A percentile compares a stretch with the other conserved stretches of the same genome.
Conservation (phyloP, 2,888 invertebrate species). For the Alloplasta piceator region DNA sequence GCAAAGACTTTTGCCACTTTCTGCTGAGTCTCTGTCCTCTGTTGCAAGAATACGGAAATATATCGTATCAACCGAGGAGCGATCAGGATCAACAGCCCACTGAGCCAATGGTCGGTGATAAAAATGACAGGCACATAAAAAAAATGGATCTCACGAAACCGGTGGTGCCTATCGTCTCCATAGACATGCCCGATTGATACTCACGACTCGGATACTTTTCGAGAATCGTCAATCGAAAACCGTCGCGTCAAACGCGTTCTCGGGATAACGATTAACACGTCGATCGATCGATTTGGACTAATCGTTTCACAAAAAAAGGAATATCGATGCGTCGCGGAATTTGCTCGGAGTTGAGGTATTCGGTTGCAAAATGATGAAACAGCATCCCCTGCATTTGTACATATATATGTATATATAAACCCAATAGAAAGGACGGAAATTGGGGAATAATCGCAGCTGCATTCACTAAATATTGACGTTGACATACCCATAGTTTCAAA, state of each 20-base stretch:
- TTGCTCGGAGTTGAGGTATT: slow-evolving; percentile 9
- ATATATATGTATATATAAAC: slow-evolving; percentile 7
- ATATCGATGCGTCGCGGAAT: slow-evolving; percentile 21
- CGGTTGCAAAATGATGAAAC: slow-evolving; percentile 2
- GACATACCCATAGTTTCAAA: slow-evolving; percentile 41
- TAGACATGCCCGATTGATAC: slow-evolving; percentile 95
- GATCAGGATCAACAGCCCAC: slow-evolving; percentile 83
- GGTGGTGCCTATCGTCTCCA: slow-evolving; percentile 94
- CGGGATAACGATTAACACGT: slow-evolving; percentile 15
- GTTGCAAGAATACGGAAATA: slow-evolving; percentile 99
- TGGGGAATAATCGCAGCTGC: slow-evolving; percentile 12
- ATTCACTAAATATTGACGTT: slow-evolving; percentile 29
- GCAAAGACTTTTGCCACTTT: slow-evolving; percentile 98
- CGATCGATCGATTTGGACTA: slow-evolving; percentile 12
- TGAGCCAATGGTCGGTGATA: slow-evolving; percentile 84
- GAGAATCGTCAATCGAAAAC: slow-evolving; percentile 40
- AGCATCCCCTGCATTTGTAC: slow-evolving; percentile 25
- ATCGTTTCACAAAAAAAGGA: neutral
- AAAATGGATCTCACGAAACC: slow-evolving; percentile 93
- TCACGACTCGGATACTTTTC: slow-evolving; percentile 68
- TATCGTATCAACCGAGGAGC: slow-evolving; percentile 91
- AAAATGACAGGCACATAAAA: slow-evolving; percentile 88
- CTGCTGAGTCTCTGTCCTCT: slow-evolving; percentile 97
- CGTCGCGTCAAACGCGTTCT: neutral
- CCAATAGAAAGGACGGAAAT: slow-evolving; percentile 9